Percentiles rank a stretch among this genome's conserved stretches.
phyloP scores from a whole-genome alignment of 1,140 invertebrate genomes.

The silkworm (Bombyx mori) region DNA sequence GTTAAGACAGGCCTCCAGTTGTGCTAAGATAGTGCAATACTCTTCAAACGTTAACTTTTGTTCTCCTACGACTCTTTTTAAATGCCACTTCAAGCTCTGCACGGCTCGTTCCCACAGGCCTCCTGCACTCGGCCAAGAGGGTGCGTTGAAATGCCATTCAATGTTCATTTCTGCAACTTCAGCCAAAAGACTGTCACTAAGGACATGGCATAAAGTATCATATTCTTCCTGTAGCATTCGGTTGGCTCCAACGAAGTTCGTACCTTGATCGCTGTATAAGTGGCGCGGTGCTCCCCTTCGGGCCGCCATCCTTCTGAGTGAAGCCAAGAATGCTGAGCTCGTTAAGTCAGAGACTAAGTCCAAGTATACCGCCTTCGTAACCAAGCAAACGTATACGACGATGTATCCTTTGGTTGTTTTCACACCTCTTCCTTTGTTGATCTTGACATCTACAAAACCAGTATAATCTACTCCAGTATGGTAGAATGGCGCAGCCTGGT shows the following conservation, averaged over 20 bases:
- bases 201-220: neutral
- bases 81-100: neutral
- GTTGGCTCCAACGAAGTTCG: neutral
- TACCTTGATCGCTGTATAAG: too few species aligned
- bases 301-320: neutral
- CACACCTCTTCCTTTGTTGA: neutral
- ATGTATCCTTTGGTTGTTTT: neutral
- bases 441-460: neutral
- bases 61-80: neutral
- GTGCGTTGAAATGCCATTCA: neutral
- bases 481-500: neutral
- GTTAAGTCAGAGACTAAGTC: neutral
- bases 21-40: neutral
- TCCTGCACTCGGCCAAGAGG: neutral
- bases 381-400: neutral
- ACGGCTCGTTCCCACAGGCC: neutral
- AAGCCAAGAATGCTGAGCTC: neutral
- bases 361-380: neutral
- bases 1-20: neutral
- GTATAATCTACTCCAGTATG: neutral
- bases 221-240: conserved; percentile 2
- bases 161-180: conserved; percentile 1
- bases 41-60: conserved; percentile 1
- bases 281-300: neutral
- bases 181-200: neutral